These are phyloP conservation scores for Lithobius niger DNA, from an alignment of 1,140 invertebrate genomes.

Conservation along the genomic window DNA sequence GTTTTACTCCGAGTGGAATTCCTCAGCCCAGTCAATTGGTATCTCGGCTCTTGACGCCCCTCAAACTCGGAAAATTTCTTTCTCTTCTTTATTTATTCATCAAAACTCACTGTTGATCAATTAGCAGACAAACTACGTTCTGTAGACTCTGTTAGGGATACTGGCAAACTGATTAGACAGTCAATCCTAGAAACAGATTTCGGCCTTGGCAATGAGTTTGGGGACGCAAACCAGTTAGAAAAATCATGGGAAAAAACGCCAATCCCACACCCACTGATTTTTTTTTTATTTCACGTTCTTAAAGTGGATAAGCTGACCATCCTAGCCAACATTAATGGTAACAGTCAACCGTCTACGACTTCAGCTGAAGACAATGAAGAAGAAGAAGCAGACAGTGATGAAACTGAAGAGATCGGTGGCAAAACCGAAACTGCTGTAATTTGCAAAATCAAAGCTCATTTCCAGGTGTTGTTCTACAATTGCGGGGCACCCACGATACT, in stretches of 20 bases:
- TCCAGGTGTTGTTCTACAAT: background rate
- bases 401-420: background rate
- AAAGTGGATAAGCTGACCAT: background rate
- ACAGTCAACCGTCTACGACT: background rate
- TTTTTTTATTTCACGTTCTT: background rate
- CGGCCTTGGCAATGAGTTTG: background rate
- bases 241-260: background rate
- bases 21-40: no score
- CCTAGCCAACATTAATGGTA: background rate
- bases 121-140: conserved; percentile 1
- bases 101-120: background rate
- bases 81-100: background rate
- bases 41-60: no score
- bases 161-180: background rate
- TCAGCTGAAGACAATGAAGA: background rate
- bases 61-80: no score
- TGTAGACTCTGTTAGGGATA: background rate
- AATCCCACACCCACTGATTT: background rate
- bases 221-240: background rate
- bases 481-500: no score
- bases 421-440: background rate
- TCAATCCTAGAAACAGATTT: background rate
- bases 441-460: background rate
- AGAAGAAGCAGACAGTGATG: background rate
- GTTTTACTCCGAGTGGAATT: no score